Conservation (phyloP, 1,140 invertebrate genomes). For the Drosophila mayri region DNA sequence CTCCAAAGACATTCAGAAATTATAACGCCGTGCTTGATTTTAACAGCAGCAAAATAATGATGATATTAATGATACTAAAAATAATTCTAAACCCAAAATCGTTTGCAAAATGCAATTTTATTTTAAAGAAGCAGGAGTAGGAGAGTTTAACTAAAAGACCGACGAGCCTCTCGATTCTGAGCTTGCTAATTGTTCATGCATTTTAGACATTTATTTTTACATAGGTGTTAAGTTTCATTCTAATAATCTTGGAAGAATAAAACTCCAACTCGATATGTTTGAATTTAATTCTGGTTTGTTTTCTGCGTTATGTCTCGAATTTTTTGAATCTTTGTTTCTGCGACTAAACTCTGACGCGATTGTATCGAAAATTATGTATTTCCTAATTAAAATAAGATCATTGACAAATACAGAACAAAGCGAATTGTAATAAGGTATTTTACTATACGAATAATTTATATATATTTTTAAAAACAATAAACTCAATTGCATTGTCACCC, state of each 20-base stretch:
- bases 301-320: constrained; percentile 49
- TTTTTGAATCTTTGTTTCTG: constrained; percentile 32
- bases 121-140: constrained; percentile 46
- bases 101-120: constrained; percentile 75
- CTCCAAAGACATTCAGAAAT: constrained; percentile 71
- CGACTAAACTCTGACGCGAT: constrained; percentile 31
- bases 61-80: constrained; percentile 26
- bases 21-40: constrained; percentile 29
- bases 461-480: constrained; percentile 58
- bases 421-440: constrained; percentile 67
- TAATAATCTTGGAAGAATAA: constrained; percentile 33
- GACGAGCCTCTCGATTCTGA: constrained; percentile 14
- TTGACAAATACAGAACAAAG: constrained; percentile 48
- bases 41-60: constrained; percentile 7
- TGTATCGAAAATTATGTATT: constrained; percentile 35
- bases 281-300: constrained; percentile 53
- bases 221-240: constrained; percentile 71
- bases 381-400: constrained; percentile 42
- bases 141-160: constrained; percentile 64
- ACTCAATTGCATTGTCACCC: constrained; percentile 49
- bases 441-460: constrained; percentile 70
- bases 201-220: constrained; percentile 34
- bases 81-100: constrained; percentile 38
- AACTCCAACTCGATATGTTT: constrained; percentile 17
- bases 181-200: constrained; percentile 60